Evolutionary conservation across 2,113 vertebrate genomes (phyloP), one percentile per base, ranked within the genome.

Genomic region (Tragulus kanchil): DNA sequence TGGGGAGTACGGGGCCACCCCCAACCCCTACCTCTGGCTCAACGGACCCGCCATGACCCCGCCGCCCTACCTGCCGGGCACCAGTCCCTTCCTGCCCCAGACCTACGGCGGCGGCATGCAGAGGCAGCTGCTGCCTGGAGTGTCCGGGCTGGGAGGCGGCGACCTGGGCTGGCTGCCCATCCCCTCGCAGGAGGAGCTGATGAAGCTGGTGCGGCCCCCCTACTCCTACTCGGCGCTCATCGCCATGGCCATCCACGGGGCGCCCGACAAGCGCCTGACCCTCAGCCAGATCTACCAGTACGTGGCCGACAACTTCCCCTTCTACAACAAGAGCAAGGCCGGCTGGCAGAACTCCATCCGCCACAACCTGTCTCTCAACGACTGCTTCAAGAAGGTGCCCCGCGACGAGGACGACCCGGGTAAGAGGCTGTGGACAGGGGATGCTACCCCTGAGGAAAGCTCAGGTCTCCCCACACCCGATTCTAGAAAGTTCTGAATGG

Each of bases 261-360:
- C 99, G 0, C 99, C 99, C 0, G 99, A 99, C 21, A 99, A 99
- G 94, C 99, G 99, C 84, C 98, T 99, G 97, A 99, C 99, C 0
- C 98, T 99, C 67, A 99, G 99, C 97, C 99, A 99, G 98, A 99
- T 99, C 98, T 99, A 99, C 98, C 99, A 99, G 97, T 99, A 99
- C 0, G 99, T 99, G 61, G 99, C 99, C 0, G 99, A 99, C 98
- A 99, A 99, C 97, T 99, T 99, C 90, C 99, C 99, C 0, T 99
- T 99, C 97, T 99, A 99, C 96, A 99, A 99, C 98, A 99, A 99
- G 98, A 99, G 99, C 98, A 99, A 99, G 94, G 99, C 99, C 0
- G 99, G 99, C 93, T 99, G 99, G 99, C 99, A 99, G 97, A 99
- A 99, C 98, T 99, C 99, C 48, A 99, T 99, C 96, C 98, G 99